Evolutionary conservation across 2,113 vertebrate species (phyloP), one percentile per base, ranked within the genome.

Genomic region (Castor canadensis): DNA sequence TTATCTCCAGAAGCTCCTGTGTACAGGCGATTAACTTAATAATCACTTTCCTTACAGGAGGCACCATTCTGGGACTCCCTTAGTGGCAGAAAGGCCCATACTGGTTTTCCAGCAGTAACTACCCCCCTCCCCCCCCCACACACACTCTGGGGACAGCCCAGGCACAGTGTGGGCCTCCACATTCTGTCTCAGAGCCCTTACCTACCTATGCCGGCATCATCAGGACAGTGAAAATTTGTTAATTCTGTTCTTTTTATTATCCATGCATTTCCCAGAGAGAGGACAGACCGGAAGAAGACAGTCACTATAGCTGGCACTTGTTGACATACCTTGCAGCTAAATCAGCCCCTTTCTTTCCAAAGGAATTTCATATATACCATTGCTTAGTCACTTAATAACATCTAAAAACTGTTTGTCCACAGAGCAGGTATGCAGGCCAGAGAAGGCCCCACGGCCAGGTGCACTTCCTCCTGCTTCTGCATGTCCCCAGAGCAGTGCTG

Each of bases 401-500:
- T 38, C 47, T n/a, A n/a, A 88, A 71, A 89, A 86, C 45, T 67
- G 38, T 38, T 67, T 49, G 45, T 38, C 67, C 56, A 26, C 28
- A 32, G 62, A 69, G 28, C 62, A 69, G 15, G 9, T 17, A 13
- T 87, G 35, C 45, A 58, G n/a, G 6, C 38, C 47, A 73, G 43
- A 94, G 85, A 84, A 38, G 24, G 20, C 24, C 13, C 28, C 22
- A 52, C 5, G 3, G 1, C 11, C 1, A 1, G 32, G 45, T 1
- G 0, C 0, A 30, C n/a, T 12, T 91, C 56, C 49, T 87, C 72
- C 45, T 28, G 8, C 32, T 76, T 54, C 56, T 4, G 0, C 1
- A 2, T 0, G 17, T n/a, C 52, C 26, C 38, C 15, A 38, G 52
- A 47, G 30, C 72, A 12, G 15, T 0, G 1, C 67, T 24, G 15